A percentile compares a stretch with the other conserved stretches of the same genome.
These are phyloP conservation scores for Montipora capitata DNA, from an alignment of 92 coral and sea anemone genomes.

Conservation along the genomic window DNA sequence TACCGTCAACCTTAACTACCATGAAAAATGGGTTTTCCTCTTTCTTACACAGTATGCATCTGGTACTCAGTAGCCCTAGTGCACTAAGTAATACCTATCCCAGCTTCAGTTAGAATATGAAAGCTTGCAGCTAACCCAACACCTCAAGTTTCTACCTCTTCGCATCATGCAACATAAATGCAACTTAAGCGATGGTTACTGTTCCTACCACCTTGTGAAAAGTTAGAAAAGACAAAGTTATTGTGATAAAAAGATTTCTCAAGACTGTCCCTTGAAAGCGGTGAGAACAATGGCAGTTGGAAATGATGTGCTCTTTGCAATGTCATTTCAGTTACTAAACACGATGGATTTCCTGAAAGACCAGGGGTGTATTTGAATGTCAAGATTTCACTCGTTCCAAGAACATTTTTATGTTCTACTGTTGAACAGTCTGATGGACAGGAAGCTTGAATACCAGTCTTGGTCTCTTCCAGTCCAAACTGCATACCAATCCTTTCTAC, in stretches of 20 bases:
- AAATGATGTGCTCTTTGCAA: neutral
- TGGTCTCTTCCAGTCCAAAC: neutral
- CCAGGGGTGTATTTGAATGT: neutral
- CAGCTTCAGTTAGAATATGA: too few species aligned
- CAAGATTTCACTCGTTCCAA: neutral
- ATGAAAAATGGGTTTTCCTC: too few species aligned
- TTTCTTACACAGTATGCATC: too few species aligned
- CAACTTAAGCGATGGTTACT: neutral
- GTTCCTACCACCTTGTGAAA: constrained; percentile 5
- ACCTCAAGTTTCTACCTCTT: too few species aligned
- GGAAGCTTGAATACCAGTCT: neutral
- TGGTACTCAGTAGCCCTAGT: too few species aligned
- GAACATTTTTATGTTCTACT: neutral
- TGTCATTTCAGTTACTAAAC: neutral
- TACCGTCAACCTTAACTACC: too few species aligned
- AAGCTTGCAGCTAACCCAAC: too few species aligned
- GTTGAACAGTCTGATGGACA: neutral
- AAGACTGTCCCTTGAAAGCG: neutral
- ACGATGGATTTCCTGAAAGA: neutral
- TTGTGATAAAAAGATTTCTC: neutral
- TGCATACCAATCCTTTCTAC: neutral
- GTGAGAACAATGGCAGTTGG: neutral
- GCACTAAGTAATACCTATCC: too few species aligned
- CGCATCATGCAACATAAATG: constrained; percentile 5
- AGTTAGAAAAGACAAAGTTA: constrained; percentile 17